These are phyloP conservation scores for Doris montereyensis DNA, from an alignment of 2,888 invertebrate species.

Conservation along the genomic window DNA sequence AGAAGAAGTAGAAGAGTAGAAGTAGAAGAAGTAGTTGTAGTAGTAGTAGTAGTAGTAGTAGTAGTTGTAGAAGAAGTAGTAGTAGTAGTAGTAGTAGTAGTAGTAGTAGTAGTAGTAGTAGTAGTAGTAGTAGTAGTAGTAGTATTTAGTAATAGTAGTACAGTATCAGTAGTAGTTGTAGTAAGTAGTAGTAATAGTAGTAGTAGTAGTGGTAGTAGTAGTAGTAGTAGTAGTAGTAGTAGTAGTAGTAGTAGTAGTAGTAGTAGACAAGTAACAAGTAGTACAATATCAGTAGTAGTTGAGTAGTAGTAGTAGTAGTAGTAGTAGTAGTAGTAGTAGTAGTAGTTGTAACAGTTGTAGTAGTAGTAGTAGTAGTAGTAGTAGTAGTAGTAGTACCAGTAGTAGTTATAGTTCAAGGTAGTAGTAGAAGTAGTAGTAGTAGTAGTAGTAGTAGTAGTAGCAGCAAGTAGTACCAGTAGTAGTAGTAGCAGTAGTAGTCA, in stretches of 20 bases:
- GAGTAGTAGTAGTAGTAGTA: constrained; percentile 34
- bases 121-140: constrained; percentile 33
- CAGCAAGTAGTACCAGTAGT: too few relatives aligned
- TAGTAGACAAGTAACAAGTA: background rate
- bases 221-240: constrained; percentile 33
- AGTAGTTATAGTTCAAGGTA: too few relatives aligned
- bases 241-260: constrained; percentile 11
- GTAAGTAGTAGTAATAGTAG: constrained; percentile 34
- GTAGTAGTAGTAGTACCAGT: constrained; percentile 25
- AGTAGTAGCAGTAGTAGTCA: too few relatives aligned
- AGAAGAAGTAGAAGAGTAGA: constrained; percentile 30
- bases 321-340: constrained; percentile 32
- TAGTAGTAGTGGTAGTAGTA: constrained; percentile 35
- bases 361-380: constrained; percentile 33
- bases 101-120: constrained; percentile 32
- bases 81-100: constrained; percentile 38
- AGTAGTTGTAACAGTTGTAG: constrained; percentile 33
- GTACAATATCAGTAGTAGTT: too few relatives aligned
- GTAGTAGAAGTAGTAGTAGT: too few relatives aligned
- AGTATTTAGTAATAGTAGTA: constrained; percentile 1
- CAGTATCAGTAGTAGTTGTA: too few relatives aligned
- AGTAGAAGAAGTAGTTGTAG: background rate
- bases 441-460: too few relatives aligned
- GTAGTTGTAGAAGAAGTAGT: constrained; percentile 32
- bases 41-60: constrained; percentile 1